Percentiles rank a stretch among this genome's conserved stretches.
These are phyloP conservation scores for Gymnobelideus leadbeateri DNA, from an alignment of 2,113 vertebrate genomes.

Conservation along the genomic window DNA sequence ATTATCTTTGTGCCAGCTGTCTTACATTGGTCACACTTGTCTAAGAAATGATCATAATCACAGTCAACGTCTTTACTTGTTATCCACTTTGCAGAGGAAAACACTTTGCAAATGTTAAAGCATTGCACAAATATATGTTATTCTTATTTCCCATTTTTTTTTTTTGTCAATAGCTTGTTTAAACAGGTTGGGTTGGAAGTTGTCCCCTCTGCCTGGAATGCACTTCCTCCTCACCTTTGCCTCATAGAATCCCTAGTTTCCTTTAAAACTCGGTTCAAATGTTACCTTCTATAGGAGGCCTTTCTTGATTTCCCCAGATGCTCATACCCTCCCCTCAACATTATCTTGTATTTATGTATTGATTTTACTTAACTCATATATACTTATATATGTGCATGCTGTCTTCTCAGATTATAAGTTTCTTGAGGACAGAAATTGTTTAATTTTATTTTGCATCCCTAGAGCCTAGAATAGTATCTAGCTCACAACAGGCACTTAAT, in stretches of 20 bases:
- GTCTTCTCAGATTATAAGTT: not conserved
- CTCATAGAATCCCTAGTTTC: not conserved
- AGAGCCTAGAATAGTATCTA: not conserved
- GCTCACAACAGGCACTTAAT: not conserved
- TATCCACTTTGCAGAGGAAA: not conserved
- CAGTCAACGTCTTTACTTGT: not conserved
- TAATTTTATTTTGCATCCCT: not conserved
- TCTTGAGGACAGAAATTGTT: not conserved
- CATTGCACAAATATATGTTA: not conserved
- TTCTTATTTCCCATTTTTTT: not conserved
- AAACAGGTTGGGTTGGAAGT: not conserved
- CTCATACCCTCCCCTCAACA: not conserved
- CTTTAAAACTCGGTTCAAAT: not conserved
- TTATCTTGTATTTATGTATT: not conserved
- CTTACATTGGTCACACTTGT: not conserved
- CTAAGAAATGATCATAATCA: not conserved
- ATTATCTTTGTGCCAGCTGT: not conserved
- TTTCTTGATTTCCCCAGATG: not conserved
- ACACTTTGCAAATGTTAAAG: not conserved
- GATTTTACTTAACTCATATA: not conserved
- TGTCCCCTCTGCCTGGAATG: not conserved
- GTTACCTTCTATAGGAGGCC: not conserved
- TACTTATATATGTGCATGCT: not conserved
- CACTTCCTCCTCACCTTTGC: not conserved
- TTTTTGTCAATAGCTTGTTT: not conserved